phyloP scores from a whole-genome alignment of 2,888 invertebrate species.

The Drosophila subquinaria region DNA sequence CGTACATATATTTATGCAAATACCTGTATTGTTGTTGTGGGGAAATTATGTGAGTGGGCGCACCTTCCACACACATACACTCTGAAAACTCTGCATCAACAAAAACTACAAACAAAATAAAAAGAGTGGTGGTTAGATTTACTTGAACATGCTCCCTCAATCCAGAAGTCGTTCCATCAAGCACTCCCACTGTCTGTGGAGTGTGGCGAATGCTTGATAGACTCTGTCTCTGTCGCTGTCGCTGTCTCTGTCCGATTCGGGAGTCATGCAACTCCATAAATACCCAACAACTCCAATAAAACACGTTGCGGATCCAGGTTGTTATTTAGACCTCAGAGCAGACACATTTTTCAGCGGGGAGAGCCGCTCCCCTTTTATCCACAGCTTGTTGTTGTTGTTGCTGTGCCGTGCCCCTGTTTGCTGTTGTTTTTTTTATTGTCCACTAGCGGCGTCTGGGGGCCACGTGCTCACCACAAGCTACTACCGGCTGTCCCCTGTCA shows the following conservation, averaged over 20 bases:
- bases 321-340: slow-evolving; percentile 35
- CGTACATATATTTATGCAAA: slow-evolving; percentile 13
- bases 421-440: slow-evolving; percentile 39
- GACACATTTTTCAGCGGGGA: slow-evolving; percentile 28
- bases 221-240: not conserved
- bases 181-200: slow-evolving; percentile 23
- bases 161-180: slow-evolving; percentile 18
- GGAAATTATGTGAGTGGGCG: slow-evolving; percentile 55
- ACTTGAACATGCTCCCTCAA: slow-evolving; percentile 2
- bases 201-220: slow-evolving; percentile 17
- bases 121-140: slow-evolving; percentile 8
- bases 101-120: slow-evolving; percentile 7
- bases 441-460: slow-evolving; percentile 57
- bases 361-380: slow-evolving; percentile 54
- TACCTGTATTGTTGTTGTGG: slow-evolving; percentile 10
- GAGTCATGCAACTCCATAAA: slow-evolving; percentile 71
- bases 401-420: slow-evolving; percentile 26
- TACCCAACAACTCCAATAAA: slow-evolving; percentile 54
- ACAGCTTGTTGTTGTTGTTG: slow-evolving; percentile 25
- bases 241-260: slow-evolving; percentile 7
- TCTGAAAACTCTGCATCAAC: slow-evolving; percentile 50
- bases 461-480: slow-evolving; percentile 53
- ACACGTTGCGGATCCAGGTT: slow-evolving; percentile 51
- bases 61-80: slow-evolving; percentile 49
- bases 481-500: slow-evolving; percentile 6